Base-by-base conservation (phyloP, 2,797 vertebrate genomes). In the Crocodylus rhombifer region DNA sequence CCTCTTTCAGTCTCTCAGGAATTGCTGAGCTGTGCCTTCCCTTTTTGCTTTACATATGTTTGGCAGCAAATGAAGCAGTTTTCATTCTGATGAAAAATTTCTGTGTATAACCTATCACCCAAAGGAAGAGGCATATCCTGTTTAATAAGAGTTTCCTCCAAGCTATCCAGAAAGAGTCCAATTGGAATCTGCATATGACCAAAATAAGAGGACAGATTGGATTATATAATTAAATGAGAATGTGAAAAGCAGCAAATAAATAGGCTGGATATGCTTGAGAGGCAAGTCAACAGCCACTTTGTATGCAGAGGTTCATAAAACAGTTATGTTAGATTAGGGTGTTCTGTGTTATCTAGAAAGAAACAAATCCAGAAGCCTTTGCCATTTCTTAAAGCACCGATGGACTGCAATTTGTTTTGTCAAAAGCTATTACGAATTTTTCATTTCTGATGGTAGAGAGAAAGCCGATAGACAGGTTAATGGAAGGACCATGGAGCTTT, bases 11-110 rank as follows among this genome's bases (percentile, higher is more conserved):
- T 97, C 93, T 97, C 93, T 20, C 75, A 95, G 91, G 92, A 97
- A 94, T 93, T 94, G 93, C 56, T 63, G 81, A 97, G 92, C 87
- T 87, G 96, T 95, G 93, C 86, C 77, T 18, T 93, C 69, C 86
- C 89, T 96, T 95, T 84, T 96, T 94, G 67, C 73, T 95, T 96
- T 92, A 94, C 93, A 84, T 96, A 94, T 89, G 90, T 87, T 92
- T 97, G 96, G 95, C 95, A 97, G 87, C 76, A 95, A 97, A 96
- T 56, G 92, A 95, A 93, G 86, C 84, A 89, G 65, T 96, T 97
- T 96, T 97, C 91, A 95, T 61, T 18, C 78, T 73, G 86, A 91
- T 92, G 64, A 93, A 96, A 96, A 94, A 86, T 87, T 74, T 86
- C 63, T 94, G 91, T 71, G 65, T 88, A 60, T 95, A 96, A 95